Conservation (phyloP, 1,140 invertebrate genomes). For the Luehdorfia chinensis region DNA sequence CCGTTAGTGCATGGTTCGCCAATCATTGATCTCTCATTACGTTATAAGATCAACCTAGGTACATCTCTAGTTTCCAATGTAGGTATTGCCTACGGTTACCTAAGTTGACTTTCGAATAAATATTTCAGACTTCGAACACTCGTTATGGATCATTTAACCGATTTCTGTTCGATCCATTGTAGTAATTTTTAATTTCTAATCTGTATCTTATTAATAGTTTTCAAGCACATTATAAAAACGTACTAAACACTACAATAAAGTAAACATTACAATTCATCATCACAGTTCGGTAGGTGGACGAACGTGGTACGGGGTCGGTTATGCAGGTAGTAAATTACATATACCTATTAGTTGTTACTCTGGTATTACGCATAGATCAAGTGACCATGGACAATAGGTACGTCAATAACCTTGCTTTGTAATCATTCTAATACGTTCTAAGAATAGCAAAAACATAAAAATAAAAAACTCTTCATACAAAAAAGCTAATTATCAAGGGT, state of each 20-base stretch:
- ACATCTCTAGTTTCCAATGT: slow-evolving; percentile 9
- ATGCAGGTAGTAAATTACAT: slow-evolving; percentile 1
- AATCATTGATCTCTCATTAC: slow-evolving; percentile 55
- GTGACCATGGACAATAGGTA: slow-evolving; percentile 6
- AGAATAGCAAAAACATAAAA: slow-evolving; percentile 7
- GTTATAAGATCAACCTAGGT: slow-evolving; percentile 11
- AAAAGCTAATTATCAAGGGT: too few species aligned
- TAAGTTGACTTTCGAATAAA: background rate
- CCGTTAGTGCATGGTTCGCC: slow-evolving; percentile 62
- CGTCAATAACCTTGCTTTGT: slow-evolving; percentile 4
- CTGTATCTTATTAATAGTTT: too few species aligned
- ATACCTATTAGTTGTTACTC: slow-evolving; percentile 1
- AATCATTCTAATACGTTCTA: background rate
- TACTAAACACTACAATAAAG: too few species aligned
- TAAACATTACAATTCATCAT: too few species aligned
- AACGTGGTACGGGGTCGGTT: too few species aligned
- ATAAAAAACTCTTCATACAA: slow-evolving; percentile 3
- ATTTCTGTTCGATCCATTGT: too few species aligned
- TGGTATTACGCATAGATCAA: background rate
- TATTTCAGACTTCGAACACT: too few species aligned
- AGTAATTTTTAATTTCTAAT: too few species aligned
- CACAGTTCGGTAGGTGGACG: too few species aligned
- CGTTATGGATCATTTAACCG: too few species aligned
- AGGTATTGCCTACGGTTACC: background rate
- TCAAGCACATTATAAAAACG: too few species aligned